A percentile compares a stretch with the other conserved stretches of the same genome.
phyloP scores from a whole-genome alignment of 1,140 invertebrate genomes.

The Drosophila grimshawi region DNA sequence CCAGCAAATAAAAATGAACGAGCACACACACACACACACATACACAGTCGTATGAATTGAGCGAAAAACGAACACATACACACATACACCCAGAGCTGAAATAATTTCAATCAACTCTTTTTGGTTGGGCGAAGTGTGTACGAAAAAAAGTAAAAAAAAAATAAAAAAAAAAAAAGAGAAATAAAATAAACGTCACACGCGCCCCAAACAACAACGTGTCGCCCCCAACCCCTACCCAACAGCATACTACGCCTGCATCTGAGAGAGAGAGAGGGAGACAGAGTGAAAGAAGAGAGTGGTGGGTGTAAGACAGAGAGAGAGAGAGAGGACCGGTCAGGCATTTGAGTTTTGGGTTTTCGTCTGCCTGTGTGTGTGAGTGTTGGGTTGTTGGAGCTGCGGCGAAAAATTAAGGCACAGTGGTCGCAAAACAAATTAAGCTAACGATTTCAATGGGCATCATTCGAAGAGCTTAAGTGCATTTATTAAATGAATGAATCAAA shows the following conservation, averaged over 20 bases:
- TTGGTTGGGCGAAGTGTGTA: conserved; percentile 46
- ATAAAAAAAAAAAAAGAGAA: conserved; percentile 58
- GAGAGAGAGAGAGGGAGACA: conserved; percentile 5
- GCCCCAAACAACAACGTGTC: conserved; percentile 52
- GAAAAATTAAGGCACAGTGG: conserved; percentile 61
- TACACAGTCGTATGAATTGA: conserved; percentile 48
- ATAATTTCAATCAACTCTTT: conserved; percentile 82
- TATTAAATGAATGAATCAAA: too few relatives aligned
- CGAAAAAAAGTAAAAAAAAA: conserved; percentile 1
- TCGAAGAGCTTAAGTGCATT: too few relatives aligned
- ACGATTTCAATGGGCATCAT: too few relatives aligned
- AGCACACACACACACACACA: conserved; percentile 40
- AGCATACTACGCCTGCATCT: conserved; percentile 15
- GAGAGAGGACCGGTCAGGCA: conserved; percentile 23
- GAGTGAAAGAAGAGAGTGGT: conserved; percentile 12
- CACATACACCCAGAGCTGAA: conserved; percentile 41
- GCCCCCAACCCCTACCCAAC: conserved; percentile 16
- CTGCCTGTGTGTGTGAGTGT: neutral
- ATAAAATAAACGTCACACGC: conserved; percentile 74
- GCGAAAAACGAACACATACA: conserved; percentile 52
- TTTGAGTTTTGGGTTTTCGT: conserved; percentile 43
- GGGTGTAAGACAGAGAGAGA: neutral
- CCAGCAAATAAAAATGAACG: conserved; percentile 56
- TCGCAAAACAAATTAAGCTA: too few relatives aligned
- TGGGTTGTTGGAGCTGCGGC: conserved; percentile 54